Conservation (phyloP, 2,113 vertebrate species). For the Jaculus jaculus region DNA sequence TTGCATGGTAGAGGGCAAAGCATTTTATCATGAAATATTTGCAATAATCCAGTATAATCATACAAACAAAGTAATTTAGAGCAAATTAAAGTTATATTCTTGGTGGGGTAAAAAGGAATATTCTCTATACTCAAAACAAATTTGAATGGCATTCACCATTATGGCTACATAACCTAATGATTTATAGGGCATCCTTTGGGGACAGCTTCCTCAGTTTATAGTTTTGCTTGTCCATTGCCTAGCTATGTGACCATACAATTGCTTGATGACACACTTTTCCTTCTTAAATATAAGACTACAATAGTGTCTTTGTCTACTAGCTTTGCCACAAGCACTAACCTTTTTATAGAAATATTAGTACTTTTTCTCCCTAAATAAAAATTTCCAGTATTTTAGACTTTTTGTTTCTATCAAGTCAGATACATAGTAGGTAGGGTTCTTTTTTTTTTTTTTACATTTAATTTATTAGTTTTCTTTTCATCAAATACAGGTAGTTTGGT, state of each 20-base stretch:
- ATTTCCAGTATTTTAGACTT: too few species aligned
- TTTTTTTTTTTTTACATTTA: too few species aligned
- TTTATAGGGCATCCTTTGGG: background rate
- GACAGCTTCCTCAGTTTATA: background rate
- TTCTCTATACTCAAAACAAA: background rate
- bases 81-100: background rate
- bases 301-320: background rate
- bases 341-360: background rate
- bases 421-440: too few species aligned
- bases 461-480: too few species aligned
- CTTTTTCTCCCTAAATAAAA: background rate
- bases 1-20: background rate
- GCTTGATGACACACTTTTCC: background rate
- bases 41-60: background rate
- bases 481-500: too few species aligned
- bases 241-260: background rate
- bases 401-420: too few species aligned
- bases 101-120: fast-evolving
- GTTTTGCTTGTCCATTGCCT: background rate
- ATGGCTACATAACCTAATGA: background rate
- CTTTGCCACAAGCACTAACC: background rate
- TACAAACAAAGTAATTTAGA: background rate
- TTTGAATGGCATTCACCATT: background rate
- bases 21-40: too few species aligned
- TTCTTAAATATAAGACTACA: background rate